phyloP scores from a whole-genome alignment of 2,888 invertebrate genomes.

The Scaeva pyrastri region DNA sequence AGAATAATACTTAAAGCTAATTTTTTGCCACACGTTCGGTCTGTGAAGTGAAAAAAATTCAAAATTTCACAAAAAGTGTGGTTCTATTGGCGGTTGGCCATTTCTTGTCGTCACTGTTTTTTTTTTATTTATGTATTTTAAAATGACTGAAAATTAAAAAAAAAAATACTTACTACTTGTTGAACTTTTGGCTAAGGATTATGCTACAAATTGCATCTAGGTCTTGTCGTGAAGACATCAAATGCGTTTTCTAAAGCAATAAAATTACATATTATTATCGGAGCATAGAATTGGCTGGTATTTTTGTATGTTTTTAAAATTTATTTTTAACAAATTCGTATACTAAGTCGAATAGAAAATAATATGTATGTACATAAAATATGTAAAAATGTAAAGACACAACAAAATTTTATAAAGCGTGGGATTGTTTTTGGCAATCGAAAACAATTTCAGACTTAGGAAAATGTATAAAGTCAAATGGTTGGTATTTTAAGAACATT shows the following conservation, averaged over 20 bases:
- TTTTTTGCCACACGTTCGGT: slow-evolving; percentile 36
- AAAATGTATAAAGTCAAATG: not conserved
- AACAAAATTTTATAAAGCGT: not conserved
- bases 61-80: slow-evolving; percentile 47
- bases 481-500: slow-evolving; percentile 19
- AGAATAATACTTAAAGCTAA: slow-evolving; percentile 46
- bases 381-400: not conserved
- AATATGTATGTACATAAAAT: not conserved
- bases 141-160: slow-evolving; percentile 35
- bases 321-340: not conserved
- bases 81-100: slow-evolving; percentile 33
- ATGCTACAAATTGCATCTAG: slow-evolving; percentile 50
- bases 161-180: not conserved
- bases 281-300: not conserved
- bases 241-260: not conserved
- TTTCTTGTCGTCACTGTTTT: slow-evolving; percentile 33
- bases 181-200: slow-evolving; percentile 52
- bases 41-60: not conserved
- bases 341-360: not conserved
- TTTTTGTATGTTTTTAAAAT: not conserved
- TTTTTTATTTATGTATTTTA: not conserved
- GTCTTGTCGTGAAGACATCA: slow-evolving; percentile 5
- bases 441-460: not conserved
- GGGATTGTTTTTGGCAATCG: slow-evolving; percentile 22
- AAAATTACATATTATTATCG: not conserved